Percentiles rank a stretch among this genome's conserved stretches.
phyloP scores from a whole-genome alignment of 2,113 vertebrate species.

The Falco punctatus region DNA sequence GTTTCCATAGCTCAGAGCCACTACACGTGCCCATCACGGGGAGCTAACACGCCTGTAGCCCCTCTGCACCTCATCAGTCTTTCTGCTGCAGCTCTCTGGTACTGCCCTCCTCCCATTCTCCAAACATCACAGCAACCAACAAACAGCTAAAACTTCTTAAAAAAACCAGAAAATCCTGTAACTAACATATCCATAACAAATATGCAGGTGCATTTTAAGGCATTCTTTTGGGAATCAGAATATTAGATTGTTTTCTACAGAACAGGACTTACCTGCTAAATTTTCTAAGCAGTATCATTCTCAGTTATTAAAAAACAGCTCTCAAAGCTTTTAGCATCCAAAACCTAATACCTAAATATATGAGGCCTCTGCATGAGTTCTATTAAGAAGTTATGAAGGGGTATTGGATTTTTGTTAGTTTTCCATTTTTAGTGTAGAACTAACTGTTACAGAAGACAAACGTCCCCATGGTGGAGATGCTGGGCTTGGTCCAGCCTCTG shows the following conservation, averaged over 20 bases:
- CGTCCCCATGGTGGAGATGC: background rate
- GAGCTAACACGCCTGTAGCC: background rate
- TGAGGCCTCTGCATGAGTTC: background rate
- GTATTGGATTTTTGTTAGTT: background rate
- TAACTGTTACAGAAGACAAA: background rate
- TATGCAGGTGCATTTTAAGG: background rate
- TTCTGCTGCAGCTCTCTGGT: background rate
- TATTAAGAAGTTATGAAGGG: background rate
- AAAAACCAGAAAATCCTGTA: background rate
- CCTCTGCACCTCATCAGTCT: background rate
- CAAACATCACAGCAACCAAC: background rate
- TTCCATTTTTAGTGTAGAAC: background rate
- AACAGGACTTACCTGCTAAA: background rate
- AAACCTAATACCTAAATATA: background rate
- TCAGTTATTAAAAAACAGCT: background rate
- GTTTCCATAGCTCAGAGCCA: background rate
- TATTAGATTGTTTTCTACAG: background rate
- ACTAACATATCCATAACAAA: background rate
- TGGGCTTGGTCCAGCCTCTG: background rate
- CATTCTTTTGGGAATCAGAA: background rate
- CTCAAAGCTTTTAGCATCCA: background rate
- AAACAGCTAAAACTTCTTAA: background rate
- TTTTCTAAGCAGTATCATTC: background rate
- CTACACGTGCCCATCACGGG: fast-evolving
- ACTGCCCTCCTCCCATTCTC: background rate